A percentile compares a stretch with the other conserved stretches of the same genome.
Evolutionary conservation across 2,113 vertebrate genomes (phyloP).

Genomic region (Myrmecophaga tridactyla): DNA sequence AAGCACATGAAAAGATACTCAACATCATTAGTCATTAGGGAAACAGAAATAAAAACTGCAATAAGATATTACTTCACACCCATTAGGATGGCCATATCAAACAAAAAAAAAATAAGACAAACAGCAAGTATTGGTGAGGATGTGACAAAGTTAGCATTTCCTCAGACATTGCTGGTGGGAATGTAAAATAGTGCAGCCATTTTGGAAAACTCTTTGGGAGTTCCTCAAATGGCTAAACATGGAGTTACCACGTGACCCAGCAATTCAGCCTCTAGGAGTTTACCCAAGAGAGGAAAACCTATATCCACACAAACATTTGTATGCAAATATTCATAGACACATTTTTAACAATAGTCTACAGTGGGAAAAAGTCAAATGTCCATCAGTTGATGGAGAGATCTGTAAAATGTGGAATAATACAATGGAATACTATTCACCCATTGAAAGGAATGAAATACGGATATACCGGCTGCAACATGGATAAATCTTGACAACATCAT

Average conservation of each 20-base stretch:
- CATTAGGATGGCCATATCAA: background rate
- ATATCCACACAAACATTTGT: background rate
- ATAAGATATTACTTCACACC: background rate
- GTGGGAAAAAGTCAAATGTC: fast-evolving
- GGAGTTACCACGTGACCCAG: background rate
- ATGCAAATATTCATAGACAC: background rate
- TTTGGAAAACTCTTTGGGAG: background rate
- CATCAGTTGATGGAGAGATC: background rate
- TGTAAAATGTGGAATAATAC: background rate
- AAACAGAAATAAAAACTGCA: background rate
- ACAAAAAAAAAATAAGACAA: background rate
- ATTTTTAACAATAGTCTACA: background rate
- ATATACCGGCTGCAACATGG: background rate
- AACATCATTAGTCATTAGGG: background rate
- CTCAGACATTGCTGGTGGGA: background rate
- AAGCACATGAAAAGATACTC: background rate
- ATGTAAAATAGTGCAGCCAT: background rate
- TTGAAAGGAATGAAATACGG: too few relatives aligned
- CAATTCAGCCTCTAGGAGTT: background rate
- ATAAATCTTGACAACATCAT: background rate
- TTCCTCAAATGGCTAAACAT: background rate
- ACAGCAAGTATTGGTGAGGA: background rate
- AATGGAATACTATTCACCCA: background rate
- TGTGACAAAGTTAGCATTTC: background rate
- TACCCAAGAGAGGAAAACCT: background rate